phyloP scores from a whole-genome alignment of 2,797 vertebrate genomes.

The Argya squamiceps region DNA sequence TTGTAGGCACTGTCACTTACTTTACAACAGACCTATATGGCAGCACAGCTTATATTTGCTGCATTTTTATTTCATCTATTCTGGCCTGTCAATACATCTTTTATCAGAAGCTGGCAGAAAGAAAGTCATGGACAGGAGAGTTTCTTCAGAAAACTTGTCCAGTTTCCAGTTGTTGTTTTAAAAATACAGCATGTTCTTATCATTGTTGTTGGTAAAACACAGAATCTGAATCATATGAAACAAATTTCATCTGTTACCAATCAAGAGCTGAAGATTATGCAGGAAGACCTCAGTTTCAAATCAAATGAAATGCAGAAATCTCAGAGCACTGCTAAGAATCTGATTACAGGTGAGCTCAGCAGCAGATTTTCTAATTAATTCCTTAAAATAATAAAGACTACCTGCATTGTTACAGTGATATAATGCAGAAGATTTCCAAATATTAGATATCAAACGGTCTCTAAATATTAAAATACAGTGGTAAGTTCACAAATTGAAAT shows the following conservation, averaged over 20 bases:
- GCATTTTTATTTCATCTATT: not conserved
- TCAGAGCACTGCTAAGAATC: constrained; percentile 88
- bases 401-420: not conserved
- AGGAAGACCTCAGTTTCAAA: constrained; percentile 94
- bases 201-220: constrained; percentile 36
- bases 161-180: not conserved
- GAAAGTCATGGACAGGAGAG: not conserved
- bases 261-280: constrained; percentile 92
- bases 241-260: constrained; percentile 89
- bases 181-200: not conserved
- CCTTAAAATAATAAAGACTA: not conserved
- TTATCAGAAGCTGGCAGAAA: not conserved
- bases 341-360: constrained; percentile 81
- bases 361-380: not conserved
- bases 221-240: constrained; percentile 89
- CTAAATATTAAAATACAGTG: not conserved
- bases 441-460: not conserved
- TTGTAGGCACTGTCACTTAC: not conserved
- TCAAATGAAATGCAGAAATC: constrained; percentile 96
- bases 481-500: not conserved
- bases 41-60: not conserved
- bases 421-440: not conserved
- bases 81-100: not conserved
- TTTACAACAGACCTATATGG: not conserved
- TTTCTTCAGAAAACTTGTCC: not conserved